Evolutionary conservation across 64 coral and sea anemone genomes (phyloP).

Genomic region (Platygyra sinensis): DNA sequence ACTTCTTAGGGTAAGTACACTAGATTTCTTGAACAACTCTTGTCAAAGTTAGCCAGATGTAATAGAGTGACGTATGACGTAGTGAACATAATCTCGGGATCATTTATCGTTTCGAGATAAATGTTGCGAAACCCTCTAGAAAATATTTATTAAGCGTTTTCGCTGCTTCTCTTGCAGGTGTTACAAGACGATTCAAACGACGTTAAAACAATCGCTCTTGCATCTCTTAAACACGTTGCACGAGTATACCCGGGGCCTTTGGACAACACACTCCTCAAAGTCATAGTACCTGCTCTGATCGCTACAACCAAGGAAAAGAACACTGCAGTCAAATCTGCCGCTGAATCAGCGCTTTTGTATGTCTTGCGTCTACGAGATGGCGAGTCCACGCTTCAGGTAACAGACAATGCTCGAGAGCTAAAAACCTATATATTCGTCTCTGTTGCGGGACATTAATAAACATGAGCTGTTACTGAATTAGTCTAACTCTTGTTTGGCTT

Average conservation of each 20-base stretch:
- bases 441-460: neutral
- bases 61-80: neutral
- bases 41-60: neutral
- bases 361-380: conserved; percentile 67
- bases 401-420: neutral
- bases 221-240: conserved; percentile 54
- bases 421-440: neutral
- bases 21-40: neutral
- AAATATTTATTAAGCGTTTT: too few species aligned
- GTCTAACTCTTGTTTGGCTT: too few species aligned
- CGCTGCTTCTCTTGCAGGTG: conserved; percentile 29
- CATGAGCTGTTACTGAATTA: too few species aligned
- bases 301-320: conserved; percentile 77
- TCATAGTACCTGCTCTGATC: conserved; percentile 62
- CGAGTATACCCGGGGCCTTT: conserved; percentile 52
- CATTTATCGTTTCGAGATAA: too few species aligned
- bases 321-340: conserved; percentile 65
- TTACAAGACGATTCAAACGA: conserved; percentile 81
- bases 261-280: conserved; percentile 56
- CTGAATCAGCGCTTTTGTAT: conserved; percentile 67
- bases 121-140: too few species aligned
- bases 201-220: conserved; percentile 62
- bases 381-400: conserved; percentile 78
- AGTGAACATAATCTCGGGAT: too few species aligned
- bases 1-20: conserved; percentile 54